Conservation (phyloP, 2,113 vertebrate genomes). For the human (Homo sapiens) region GRCh38 chr14:92648001-92648500, state of each 20-base stretch:
- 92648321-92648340: neutral
- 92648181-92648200: neutral
- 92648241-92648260: neutral
- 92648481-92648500: neutral
- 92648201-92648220: neutral
- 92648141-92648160: neutral
- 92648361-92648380: neutral
- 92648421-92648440: rapidly evolving
- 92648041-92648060: slow-evolving; percentile 4
- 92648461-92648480: neutral
- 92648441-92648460: rapidly evolving
- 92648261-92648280: neutral
- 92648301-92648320: neutral
- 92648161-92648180: neutral
- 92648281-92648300: neutral
- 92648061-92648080: slow-evolving; percentile 54
- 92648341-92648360: neutral
- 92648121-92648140: neutral
- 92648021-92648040: neutral
- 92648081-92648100: slow-evolving; percentile 50
- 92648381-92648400: rapidly evolving
- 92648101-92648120: neutral
- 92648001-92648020: neutral
- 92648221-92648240: neutral
- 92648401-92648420: neutral